Conservation (phyloP, 2,113 vertebrate species). For the Panurus biarmicus region DNA sequence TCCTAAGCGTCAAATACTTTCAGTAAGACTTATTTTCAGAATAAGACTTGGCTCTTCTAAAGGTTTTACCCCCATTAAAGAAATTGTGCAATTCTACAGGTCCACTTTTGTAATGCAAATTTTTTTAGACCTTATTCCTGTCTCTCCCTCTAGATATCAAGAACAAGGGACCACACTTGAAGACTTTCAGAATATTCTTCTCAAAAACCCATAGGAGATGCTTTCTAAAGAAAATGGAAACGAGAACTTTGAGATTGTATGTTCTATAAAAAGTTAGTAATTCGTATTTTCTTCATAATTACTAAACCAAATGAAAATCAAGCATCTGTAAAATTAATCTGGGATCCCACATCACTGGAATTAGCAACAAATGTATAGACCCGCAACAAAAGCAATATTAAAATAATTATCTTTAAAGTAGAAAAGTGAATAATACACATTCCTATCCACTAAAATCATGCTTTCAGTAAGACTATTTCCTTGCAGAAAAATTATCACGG, state of each 20-base stretch:
- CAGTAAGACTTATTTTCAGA: not conserved
- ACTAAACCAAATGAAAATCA: not conserved
- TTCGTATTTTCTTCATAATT: not conserved
- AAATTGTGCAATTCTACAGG: not conserved
- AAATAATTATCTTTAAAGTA: not conserved
- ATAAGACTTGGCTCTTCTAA: not conserved
- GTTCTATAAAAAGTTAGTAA: accelerated
- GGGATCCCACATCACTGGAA: not conserved
- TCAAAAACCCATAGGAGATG: accelerated
- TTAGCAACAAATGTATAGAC: not conserved
- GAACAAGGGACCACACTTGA: not conserved
- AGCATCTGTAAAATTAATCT: not conserved
- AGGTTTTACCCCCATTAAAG: not conserved
- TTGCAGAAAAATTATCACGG: not conserved
- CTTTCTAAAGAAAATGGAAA: not conserved
- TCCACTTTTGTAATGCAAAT: accelerated
- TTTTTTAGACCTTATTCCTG: not conserved
- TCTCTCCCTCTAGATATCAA: not conserved
- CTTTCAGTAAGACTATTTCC: not conserved
- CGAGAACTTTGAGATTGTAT: not conserved
- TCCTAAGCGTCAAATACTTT: not conserved
- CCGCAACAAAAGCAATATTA: not conserved
- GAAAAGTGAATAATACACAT: accelerated
- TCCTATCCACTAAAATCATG: accelerated
- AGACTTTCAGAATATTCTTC: not conserved